Percentiles rank a stretch among this genome's conserved stretches.
phyloP scores from a whole-genome alignment of 2,797 vertebrate species.

The Helostoma temminkii region DNA sequence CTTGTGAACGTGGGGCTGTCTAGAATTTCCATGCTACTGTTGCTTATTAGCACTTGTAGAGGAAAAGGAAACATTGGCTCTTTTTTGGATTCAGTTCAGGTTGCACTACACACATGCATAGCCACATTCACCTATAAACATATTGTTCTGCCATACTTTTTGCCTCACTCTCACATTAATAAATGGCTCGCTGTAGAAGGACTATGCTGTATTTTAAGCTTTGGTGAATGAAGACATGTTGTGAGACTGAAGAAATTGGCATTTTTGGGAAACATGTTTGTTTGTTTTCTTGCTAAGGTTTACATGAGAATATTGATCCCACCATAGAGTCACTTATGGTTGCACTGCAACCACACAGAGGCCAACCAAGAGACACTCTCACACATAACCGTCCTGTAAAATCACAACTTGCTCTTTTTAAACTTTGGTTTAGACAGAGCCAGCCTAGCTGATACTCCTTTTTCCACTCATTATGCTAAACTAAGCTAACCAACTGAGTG shows the following conservation, averaged over 20 bases:
- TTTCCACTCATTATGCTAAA: slow-evolving; percentile 3
- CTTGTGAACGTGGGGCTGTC: slow-evolving; percentile 38
- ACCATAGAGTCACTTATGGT: neutral
- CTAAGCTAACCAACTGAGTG: neutral
- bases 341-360: neutral
- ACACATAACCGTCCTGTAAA: neutral
- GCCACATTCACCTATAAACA: slow-evolving; percentile 6
- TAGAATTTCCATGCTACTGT: slow-evolving; percentile 67
- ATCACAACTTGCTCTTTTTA: neutral
- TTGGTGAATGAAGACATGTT: neutral
- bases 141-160: slow-evolving; percentile 17
- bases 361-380: neutral
- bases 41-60: slow-evolving; percentile 60
- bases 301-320: neutral
- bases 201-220: neutral
- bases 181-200: neutral
- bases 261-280: neutral
- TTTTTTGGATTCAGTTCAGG: slow-evolving; percentile 41
- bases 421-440: neutral
- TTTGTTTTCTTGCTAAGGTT: neutral
- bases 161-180: neutral
- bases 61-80: slow-evolving; percentile 38
- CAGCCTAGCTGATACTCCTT: neutral
- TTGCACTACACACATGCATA: slow-evolving; percentile 12
- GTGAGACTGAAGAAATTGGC: slow-evolving; percentile 1